Evolutionary conservation across 2,113 vertebrate species (phyloP).

Genomic region (Chitala chitala): DNA sequence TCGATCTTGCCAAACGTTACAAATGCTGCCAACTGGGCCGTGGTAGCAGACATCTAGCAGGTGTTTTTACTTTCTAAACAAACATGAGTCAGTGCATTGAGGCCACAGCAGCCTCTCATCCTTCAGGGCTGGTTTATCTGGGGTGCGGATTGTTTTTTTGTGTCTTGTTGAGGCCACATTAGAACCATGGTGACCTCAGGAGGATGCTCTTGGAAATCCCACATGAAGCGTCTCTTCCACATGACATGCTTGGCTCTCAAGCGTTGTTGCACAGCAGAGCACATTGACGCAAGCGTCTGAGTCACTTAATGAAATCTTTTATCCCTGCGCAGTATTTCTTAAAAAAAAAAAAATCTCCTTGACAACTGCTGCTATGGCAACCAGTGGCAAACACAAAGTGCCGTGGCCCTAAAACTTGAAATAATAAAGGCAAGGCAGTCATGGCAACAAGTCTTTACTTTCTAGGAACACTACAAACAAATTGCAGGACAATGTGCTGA

Average conservation of each 20-base stretch:
- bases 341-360: conserved; percentile 13
- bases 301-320: background rate
- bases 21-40: background rate
- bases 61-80: background rate
- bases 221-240: background rate
- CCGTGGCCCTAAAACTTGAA: background rate
- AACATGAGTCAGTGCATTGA: background rate
- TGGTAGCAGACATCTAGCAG: background rate
- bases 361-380: conserved; percentile 20
- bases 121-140: background rate
- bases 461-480: background rate
- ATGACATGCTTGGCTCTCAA: background rate
- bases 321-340: conserved; percentile 6
- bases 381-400: conserved; percentile 17
- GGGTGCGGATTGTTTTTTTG: background rate
- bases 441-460: background rate
- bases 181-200: background rate
- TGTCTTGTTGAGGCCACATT: background rate
- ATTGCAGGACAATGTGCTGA: too few relatives aligned
- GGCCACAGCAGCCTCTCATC: background rate
- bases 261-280: background rate
- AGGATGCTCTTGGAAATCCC: background rate
- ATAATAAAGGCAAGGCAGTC: background rate
- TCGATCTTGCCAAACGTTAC: background rate
- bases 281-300: conserved; percentile 7